Evolutionary conservation across 2,888 invertebrate genomes (phyloP).

Genomic region (Myopa tessellatipennis): DNA sequence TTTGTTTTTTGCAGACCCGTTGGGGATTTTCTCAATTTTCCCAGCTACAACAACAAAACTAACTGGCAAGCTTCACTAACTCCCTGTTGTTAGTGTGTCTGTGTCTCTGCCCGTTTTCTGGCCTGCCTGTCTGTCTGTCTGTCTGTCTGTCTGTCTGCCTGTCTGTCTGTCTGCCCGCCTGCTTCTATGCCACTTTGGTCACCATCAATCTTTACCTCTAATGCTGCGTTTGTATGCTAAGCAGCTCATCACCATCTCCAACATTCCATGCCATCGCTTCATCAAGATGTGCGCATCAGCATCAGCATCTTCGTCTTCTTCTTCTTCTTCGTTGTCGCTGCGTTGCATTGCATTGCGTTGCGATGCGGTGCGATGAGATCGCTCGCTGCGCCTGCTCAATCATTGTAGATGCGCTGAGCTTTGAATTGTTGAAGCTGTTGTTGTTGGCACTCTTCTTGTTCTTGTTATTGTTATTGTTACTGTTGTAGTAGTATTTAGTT

Average conservation of each 20-base stretch:
- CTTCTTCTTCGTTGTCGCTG: background rate
- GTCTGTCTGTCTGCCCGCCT: background rate
- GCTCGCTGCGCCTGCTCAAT: slow-evolving; percentile 29
- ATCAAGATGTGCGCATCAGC: slow-evolving; percentile 25
- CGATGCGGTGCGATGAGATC: background rate
- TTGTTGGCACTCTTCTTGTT: background rate
- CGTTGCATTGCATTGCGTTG: background rate
- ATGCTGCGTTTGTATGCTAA: slow-evolving; percentile 39
- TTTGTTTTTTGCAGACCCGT: slow-evolving; percentile 12
- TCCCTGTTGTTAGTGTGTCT: no score
- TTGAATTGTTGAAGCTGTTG: background rate
- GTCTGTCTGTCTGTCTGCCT: background rate
- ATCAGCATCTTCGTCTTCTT: background rate
- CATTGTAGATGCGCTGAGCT: background rate
- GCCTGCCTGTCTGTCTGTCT: no score
- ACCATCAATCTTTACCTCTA: slow-evolving; percentile 55
- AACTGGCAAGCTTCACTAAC: background rate
- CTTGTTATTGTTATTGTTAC: background rate
- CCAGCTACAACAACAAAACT: slow-evolving; percentile 24
- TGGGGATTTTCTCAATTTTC: slow-evolving; percentile 31
- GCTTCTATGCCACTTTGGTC: slow-evolving; percentile 45
- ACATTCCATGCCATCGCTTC: slow-evolving; percentile 24
- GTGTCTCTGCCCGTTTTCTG: background rate
- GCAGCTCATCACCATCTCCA: slow-evolving; percentile 35
- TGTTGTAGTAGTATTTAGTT: slow-evolving; percentile 2